Evolutionary conservation across 2,797 vertebrate genomes (phyloP), one percentile per base, ranked within the genome.

Genomic region (Falco cherrug): DNA sequence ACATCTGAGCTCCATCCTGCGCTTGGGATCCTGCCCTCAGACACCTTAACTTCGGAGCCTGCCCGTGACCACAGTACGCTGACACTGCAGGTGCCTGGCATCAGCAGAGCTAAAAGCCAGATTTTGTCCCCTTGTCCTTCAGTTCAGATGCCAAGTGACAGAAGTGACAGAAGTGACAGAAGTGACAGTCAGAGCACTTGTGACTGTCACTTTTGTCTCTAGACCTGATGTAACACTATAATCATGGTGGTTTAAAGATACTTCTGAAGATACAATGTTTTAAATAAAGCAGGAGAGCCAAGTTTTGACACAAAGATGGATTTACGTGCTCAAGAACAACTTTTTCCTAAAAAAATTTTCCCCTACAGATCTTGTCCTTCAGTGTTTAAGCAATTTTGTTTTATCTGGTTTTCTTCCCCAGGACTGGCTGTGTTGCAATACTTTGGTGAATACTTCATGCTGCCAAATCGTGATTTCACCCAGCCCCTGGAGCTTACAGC

Each of bases 21-120:
- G 0, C 61, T 53, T 68, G 73, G 54, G 39, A 48, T 47, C 22
- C 48, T 56, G 24, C 59, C 13, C 50, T 56, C 47, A 57, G 60
- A 35, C 7, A 14, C 54, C 51, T 31, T 8, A 4, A n/a, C 51
- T 61, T 75, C 41, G 41, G 51, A 75, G 51, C 17, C 41, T 2
- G 7, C 2, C 1, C 0, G 3, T 28, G n/a, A 31, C 24, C 14
- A 3, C 48, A 48, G 50, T 9, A 20, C 4, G 1, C 28, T 28
- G 48, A 28, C 35, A 11, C 65, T 39, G 47, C 20, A 28, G 28
- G 35, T 31, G 14, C 19, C 33, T 26, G 47, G 35, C 39, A 28
- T 6, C 61, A 22, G 56, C 1, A 0, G 16, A 65, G 39, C 15
- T 26, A 39, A 65, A 61, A 39, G 39, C 3, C 35, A 21, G 53